These are phyloP conservation scores for Ciconia maguari DNA, from an alignment of 2,113 vertebrate species.

Conservation along the genomic window DNA sequence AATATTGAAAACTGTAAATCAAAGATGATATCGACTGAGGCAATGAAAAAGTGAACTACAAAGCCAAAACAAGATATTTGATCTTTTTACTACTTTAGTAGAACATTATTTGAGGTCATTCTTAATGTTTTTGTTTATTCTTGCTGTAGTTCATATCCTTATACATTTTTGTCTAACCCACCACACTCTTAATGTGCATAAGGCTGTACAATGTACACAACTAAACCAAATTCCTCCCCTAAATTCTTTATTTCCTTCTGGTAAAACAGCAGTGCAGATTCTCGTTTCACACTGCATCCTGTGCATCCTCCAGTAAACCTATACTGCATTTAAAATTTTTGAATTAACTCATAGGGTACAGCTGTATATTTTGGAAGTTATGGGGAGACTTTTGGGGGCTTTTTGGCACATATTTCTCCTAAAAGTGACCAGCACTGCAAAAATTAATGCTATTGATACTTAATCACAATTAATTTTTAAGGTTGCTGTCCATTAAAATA, in stretches of 20 bases:
- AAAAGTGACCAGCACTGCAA: not conserved
- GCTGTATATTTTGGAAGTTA: not conserved
- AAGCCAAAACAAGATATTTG: not conserved
- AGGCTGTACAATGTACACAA: not conserved
- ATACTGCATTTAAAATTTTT: not conserved
- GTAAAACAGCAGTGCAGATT: not conserved
- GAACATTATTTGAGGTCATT: not conserved
- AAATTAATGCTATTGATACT: not conserved
- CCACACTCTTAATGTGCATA: not conserved
- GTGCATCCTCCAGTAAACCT: not conserved
- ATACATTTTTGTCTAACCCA: not conserved
- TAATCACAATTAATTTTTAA: not conserved
- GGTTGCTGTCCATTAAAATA: not conserved
- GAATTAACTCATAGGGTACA: not conserved
- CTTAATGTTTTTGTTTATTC: not conserved
- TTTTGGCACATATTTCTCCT: not conserved
- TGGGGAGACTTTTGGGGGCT: fast-evolving
- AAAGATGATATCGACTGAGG: not conserved
- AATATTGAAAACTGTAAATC: not conserved
- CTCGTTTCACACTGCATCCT: not conserved
- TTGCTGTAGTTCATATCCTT: not conserved
- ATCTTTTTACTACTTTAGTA: not conserved
- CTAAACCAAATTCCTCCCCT: not conserved
- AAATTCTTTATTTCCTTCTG: not conserved
- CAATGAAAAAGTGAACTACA: not conserved